These are phyloP conservation scores for Amphipoea oculea DNA, from an alignment of 2,888 invertebrate species.

Conservation along the genomic window DNA sequence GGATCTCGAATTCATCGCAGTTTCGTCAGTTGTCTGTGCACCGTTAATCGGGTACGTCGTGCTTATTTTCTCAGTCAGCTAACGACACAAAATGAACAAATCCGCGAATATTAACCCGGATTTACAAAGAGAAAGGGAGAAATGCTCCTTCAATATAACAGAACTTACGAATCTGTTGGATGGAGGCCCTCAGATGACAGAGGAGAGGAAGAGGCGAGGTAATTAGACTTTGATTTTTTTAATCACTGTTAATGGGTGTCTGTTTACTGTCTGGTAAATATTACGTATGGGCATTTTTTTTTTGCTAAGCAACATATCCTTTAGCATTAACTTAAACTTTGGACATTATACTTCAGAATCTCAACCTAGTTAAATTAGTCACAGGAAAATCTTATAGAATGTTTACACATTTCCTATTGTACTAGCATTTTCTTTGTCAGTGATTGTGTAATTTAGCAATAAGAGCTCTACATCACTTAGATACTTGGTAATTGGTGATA, in stretches of 20 bases:
- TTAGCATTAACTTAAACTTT: conserved; percentile 28
- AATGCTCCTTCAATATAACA: conserved; percentile 93
- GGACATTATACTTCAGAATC: conserved; percentile 7
- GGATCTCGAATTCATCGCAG: conserved; percentile 5
- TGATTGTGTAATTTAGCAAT: conserved; percentile 17
- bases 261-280: neutral
- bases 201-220: conserved; percentile 91
- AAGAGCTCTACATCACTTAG: neutral
- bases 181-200: conserved; percentile 94
- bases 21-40: conserved; percentile 47
- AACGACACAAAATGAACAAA: conserved; percentile 70
- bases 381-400: neutral
- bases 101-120: conserved; percentile 91
- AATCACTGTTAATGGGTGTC: neutral
- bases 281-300: neutral
- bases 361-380: neutral
- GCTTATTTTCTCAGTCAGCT: conserved; percentile 13
- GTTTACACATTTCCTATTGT: neutral
- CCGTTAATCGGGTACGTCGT: conserved; percentile 30
- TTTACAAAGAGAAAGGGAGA: conserved; percentile 93
- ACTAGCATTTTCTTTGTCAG: conserved; percentile 20
- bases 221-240: conserved; percentile 48
- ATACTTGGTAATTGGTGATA: neutral
- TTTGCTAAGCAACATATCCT: neutral
- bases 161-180: conserved; percentile 95